phyloP scores from a whole-genome alignment of 2,888 invertebrate species.

The Venustoraphidia nigricollis region DNA sequence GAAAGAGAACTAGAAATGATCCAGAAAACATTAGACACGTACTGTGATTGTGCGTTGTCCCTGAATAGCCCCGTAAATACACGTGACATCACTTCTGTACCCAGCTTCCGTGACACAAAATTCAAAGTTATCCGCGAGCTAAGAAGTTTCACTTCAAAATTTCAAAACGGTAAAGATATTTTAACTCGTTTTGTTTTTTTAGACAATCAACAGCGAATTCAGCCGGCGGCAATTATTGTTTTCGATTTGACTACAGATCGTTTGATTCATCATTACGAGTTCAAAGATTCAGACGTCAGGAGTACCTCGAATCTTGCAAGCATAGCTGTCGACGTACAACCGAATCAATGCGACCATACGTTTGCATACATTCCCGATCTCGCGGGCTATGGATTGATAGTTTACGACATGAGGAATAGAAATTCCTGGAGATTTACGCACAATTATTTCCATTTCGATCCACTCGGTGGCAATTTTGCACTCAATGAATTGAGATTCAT shows the following conservation, averaged over 20 bases:
- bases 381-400: constrained; percentile 41
- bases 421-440: constrained; percentile 29
- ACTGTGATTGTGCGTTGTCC: too few species aligned
- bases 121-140: too few species aligned
- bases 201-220: constrained; percentile 33
- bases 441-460: constrained; percentile 61
- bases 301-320: constrained; percentile 43
- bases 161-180: background rate
- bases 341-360: constrained; percentile 41
- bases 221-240: constrained; percentile 45
- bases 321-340: constrained; percentile 47
- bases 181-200: constrained; percentile 13
- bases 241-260: constrained; percentile 48
- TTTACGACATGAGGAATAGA: constrained; percentile 22
- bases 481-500: constrained; percentile 55
- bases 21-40: too few species aligned
- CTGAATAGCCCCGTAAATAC: too few species aligned
- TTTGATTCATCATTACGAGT: constrained; percentile 38
- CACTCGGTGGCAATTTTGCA: constrained; percentile 45
- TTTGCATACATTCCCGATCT: constrained; percentile 59
- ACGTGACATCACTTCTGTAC: too few species aligned
- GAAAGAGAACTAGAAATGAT: too few species aligned
- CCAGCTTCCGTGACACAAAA: too few species aligned
- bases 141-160: too few species aligned
- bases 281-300: constrained; percentile 31